These are phyloP conservation scores for Trichomycterus rosablanca DNA, from an alignment of 2,113 vertebrate species.

Conservation along the genomic window DNA sequence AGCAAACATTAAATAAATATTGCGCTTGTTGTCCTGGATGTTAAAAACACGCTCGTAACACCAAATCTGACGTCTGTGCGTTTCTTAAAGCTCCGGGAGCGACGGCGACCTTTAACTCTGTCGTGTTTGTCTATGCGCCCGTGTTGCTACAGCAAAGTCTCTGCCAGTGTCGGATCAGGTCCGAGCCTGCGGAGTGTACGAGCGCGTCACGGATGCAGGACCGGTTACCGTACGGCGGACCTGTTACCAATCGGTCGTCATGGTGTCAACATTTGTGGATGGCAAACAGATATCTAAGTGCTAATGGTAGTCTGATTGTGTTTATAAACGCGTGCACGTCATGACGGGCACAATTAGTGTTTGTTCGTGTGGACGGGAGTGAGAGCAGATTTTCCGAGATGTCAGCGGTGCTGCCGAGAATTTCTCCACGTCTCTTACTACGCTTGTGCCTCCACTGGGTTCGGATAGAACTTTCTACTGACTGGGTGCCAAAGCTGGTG, in stretches of 20 bases:
- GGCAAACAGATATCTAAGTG: constrained; percentile 12
- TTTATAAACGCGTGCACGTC: no score
- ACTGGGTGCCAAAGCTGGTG: no score
- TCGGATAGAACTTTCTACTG: no score
- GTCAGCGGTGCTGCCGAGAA: neutral
- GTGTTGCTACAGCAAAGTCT: constrained; percentile 38
- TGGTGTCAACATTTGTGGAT: constrained; percentile 19
- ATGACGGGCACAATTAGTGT: neutral
- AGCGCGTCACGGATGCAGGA: constrained; percentile 10
- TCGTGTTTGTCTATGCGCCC: neutral
- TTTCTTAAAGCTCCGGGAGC: neutral
- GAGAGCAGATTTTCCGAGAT: constrained; percentile 1
- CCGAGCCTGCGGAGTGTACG: constrained; percentile 29
- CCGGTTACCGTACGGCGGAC: constrained; percentile 33
- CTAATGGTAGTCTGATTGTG: neutral
- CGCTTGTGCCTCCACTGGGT: no score
- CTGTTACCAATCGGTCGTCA: constrained; percentile 26
- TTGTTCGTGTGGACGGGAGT: neutral
- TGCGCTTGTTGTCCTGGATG: neutral
- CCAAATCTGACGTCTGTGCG: neutral
- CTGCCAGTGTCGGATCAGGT: constrained; percentile 28
- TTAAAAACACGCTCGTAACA: neutral
- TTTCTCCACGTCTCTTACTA: neutral
- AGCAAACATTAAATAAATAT: neutral
- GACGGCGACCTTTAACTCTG: constrained; percentile 2